phyloP scores from a whole-genome alignment of 2,113 vertebrate genomes.

The Arothron firmamentum region DNA sequence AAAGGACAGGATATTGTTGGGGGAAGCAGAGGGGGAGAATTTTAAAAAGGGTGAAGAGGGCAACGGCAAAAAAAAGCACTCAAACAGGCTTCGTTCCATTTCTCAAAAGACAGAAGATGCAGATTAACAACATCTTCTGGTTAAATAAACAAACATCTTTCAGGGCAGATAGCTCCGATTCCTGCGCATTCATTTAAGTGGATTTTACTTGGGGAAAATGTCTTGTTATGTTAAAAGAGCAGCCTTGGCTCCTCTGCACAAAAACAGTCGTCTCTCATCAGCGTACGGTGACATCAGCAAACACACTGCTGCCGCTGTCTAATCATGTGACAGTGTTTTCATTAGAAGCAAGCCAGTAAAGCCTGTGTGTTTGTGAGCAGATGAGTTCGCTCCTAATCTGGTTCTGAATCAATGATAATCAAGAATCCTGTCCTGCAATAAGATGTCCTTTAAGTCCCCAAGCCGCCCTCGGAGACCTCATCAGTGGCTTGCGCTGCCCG shows the following conservation, averaged over 20 bases:
- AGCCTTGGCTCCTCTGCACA: not conserved
- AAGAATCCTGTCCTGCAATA: slow-evolving; percentile 20
- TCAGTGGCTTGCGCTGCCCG: slow-evolving; percentile 11
- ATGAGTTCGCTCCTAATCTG: slow-evolving; percentile 44
- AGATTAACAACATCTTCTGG: slow-evolving; percentile 19
- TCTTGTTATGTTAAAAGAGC: too few relatives aligned
- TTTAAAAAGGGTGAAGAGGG: slow-evolving; percentile 62
- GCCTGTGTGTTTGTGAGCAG: slow-evolving; percentile 11
- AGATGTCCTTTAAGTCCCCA: slow-evolving; percentile 19
- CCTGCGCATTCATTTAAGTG: not conserved
- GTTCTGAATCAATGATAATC: slow-evolving; percentile 45
- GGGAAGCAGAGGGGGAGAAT: slow-evolving; percentile 31
- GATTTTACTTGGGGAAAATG: not conserved
- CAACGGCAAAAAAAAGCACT: slow-evolving; percentile 38
- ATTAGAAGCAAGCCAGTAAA: slow-evolving; percentile 30
- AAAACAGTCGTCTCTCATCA: not conserved
- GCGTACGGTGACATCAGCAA: not conserved
- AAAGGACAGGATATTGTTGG: slow-evolving; percentile 64
- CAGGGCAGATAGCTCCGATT: too few relatives aligned
- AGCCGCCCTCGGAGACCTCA: slow-evolving; percentile 19
- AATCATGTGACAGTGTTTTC: slow-evolving; percentile 17
- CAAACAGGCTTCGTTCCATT: not conserved
- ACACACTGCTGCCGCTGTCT: slow-evolving; percentile 4
- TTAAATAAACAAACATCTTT: slow-evolving; percentile 24
- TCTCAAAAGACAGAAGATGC: slow-evolving; percentile 16